These are phyloP conservation scores for Mus spretus DNA, from an alignment of 2,797 vertebrate species.

Conservation along the genomic window DNA sequence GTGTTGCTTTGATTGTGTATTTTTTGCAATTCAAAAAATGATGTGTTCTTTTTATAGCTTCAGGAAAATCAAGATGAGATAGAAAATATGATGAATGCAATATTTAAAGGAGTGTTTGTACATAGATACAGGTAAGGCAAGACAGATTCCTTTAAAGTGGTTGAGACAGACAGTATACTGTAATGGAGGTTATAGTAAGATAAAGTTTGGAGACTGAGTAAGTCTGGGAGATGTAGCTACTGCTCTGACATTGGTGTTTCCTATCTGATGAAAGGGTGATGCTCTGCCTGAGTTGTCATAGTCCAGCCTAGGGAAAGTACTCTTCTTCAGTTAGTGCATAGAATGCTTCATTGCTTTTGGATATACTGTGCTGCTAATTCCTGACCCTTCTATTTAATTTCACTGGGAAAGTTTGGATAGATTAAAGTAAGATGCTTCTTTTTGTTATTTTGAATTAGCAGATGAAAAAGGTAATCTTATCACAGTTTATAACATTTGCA, in stretches of 20 bases:
- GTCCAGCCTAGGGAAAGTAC: not conserved
- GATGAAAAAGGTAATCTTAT: slow-evolving; percentile 43
- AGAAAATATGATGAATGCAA: slow-evolving; percentile 99
- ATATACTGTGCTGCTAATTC: slow-evolving; percentile 22
- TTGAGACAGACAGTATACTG: not conserved
- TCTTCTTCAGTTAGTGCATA: slow-evolving; percentile 43
- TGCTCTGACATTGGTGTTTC: slow-evolving; percentile 50
- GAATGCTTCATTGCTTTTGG: slow-evolving; percentile 42
- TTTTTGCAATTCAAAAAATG: slow-evolving; percentile 62
- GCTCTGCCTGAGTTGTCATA: slow-evolving; percentile 3
- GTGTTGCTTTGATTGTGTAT: slow-evolving; percentile 58
- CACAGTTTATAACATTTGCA: slow-evolving; percentile 55
- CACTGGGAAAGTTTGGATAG: slow-evolving; percentile 51
- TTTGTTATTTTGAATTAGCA: slow-evolving; percentile 62
- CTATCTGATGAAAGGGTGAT: slow-evolving; percentile 28
- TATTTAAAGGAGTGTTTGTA: slow-evolving; percentile 99
- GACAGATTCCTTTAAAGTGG: not conserved
- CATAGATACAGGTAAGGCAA: slow-evolving; percentile 97
- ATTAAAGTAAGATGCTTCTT: slow-evolving; percentile 53
- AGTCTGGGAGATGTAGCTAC: slow-evolving; percentile 36
- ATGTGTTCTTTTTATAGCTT: slow-evolving; percentile 92
- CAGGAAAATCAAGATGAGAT: slow-evolving; percentile 99
- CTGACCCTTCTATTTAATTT: slow-evolving; percentile 28
- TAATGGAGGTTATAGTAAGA: slow-evolving; percentile 27
- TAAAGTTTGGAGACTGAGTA: slow-evolving; percentile 35